Conservation (phyloP, 2,888 invertebrate genomes). For the Eristalis pertinax region DNA sequence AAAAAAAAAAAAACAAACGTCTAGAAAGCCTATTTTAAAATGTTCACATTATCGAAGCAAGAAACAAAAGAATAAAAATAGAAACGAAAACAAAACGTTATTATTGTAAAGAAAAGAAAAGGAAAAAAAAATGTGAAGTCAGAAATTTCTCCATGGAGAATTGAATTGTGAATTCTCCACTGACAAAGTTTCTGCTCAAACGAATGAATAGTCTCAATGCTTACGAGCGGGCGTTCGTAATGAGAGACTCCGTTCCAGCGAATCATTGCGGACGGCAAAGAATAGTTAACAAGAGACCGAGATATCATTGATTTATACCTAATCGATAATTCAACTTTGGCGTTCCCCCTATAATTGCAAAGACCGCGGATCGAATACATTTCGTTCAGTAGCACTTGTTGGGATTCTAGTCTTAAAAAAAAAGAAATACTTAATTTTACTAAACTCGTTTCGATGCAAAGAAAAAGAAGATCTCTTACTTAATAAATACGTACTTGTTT, state of each 20-base stretch:
- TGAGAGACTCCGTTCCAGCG: not conserved
- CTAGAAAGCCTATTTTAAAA: conserved; percentile 20
- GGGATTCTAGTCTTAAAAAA: not conserved
- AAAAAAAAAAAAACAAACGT: too few relatives aligned
- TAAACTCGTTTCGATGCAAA: conserved; percentile 8
- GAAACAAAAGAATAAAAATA: conserved; percentile 7
- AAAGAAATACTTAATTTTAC: not conserved
- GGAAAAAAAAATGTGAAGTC: not conserved
- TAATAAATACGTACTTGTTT: not conserved
- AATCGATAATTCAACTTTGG: not conserved
- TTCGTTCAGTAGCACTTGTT: not conserved
- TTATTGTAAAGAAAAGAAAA: not conserved
- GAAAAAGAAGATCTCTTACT: conserved; percentile 15
- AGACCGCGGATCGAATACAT: not conserved
- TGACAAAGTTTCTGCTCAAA: conserved; percentile 25
- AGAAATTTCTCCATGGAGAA: conserved; percentile 29
- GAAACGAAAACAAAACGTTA: conserved; percentile 22
- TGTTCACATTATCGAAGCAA: not conserved
- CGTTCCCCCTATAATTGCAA: not conserved
- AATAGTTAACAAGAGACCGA: not conserved
- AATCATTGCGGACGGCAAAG: not conserved
- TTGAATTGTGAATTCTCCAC: conserved; percentile 25
- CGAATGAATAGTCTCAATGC: not conserved
- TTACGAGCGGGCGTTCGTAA: not conserved
- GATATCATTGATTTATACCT: not conserved